Conservation (phyloP, 1,140 invertebrate genomes). For the Euglossa dilemma region DNA sequence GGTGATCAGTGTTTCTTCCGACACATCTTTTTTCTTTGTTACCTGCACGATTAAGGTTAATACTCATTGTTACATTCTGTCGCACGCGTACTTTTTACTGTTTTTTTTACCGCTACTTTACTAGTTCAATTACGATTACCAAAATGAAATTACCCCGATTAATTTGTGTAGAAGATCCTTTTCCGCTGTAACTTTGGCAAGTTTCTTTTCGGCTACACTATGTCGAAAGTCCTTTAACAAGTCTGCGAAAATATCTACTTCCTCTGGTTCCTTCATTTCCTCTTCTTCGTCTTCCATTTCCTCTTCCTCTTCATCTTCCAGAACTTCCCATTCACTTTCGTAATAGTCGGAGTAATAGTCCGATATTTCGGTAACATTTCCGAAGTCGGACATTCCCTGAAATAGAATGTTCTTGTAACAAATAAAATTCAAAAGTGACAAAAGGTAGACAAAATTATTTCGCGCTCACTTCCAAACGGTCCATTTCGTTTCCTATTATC, state of each 20-base stretch:
- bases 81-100: not conserved
- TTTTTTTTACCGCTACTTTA: not conserved
- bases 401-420: not conserved
- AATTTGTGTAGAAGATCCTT: constrained; percentile 41
- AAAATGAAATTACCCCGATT: constrained; percentile 59
- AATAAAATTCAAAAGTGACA: not conserved
- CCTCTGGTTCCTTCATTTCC: constrained; percentile 10
- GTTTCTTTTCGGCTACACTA: constrained; percentile 2
- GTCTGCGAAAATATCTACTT: constrained; percentile 18
- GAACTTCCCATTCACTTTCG: constrained; percentile 29
- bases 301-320: constrained; percentile 45
- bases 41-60: not conserved
- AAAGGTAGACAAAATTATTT: not conserved
- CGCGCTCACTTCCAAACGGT: not conserved
- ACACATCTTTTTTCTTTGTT: constrained; percentile 28
- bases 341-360: constrained; percentile 10
- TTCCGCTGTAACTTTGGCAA: constrained; percentile 7
- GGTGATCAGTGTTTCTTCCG: constrained; percentile 62
- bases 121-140: constrained; percentile 15
- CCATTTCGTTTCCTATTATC: not conserved
- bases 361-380: constrained; percentile 20
- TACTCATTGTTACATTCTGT: not conserved
- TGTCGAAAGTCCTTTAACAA: constrained; percentile 13
- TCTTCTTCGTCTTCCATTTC: constrained; percentile 40
- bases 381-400: constrained; percentile 7